Conservation (phyloP, 2,888 invertebrate genomes). For the Tenthredo notha region DNA sequence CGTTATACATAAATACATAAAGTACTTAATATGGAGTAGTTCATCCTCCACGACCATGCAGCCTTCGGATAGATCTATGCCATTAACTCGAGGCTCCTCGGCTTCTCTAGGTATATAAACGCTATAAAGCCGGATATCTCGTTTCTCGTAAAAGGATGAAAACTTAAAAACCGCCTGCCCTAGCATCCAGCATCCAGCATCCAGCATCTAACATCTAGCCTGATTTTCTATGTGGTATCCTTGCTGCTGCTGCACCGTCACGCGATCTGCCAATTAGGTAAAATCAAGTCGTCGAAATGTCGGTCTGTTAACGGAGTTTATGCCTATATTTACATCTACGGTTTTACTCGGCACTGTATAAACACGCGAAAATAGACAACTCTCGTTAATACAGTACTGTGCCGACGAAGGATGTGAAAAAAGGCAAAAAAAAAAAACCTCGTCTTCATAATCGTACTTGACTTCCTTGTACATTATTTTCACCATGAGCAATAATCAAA, state of each 20-base stretch:
- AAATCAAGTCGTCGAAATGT: constrained; percentile 48
- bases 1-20: background rate
- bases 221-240: constrained; percentile 36
- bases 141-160: constrained; percentile 46
- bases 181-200: background rate
- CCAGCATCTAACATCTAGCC: constrained; percentile 20
- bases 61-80: background rate
- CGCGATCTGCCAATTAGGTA: constrained; percentile 47
- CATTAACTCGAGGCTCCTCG: background rate
- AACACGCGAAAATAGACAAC: background rate
- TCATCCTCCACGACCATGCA: background rate
- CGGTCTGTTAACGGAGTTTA: constrained; percentile 30
- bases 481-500: background rate
- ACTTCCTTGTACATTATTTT: background rate
- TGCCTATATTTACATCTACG: background rate
- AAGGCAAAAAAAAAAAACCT: background rate
- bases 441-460: background rate
- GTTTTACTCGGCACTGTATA: background rate
- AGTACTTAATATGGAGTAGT: background rate
- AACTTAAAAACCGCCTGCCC: constrained; percentile 4
- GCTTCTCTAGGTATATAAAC: background rate
- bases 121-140: background rate
- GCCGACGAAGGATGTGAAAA: background rate
- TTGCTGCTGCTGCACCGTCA: background rate
- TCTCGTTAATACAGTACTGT: background rate